Evolutionary conservation across 2,113 vertebrate genomes (phyloP).

Genomic region (Machaerirhynchus nigripectus): DNA sequence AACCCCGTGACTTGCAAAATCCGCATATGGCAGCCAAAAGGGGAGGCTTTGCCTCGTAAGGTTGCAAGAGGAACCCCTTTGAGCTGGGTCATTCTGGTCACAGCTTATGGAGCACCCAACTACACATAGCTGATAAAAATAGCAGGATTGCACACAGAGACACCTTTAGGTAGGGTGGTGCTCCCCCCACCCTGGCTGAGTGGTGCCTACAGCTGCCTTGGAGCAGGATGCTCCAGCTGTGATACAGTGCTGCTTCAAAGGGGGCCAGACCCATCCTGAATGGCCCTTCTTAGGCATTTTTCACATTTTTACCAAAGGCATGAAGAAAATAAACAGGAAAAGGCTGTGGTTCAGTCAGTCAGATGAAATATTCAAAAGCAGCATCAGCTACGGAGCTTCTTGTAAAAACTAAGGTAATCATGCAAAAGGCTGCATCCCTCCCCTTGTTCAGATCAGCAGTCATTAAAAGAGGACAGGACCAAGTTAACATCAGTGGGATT

Average conservation of each 20-base stretch:
- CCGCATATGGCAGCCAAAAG: not conserved
- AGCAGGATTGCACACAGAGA: not conserved
- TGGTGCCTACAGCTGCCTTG: too few relatives aligned
- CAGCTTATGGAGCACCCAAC: not conserved
- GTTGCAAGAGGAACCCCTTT: not conserved
- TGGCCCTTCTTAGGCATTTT: not conserved
- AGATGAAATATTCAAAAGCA: not conserved
- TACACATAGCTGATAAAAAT: fast-evolving
- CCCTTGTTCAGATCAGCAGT: not conserved
- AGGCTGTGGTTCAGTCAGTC: not conserved
- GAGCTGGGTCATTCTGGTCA: not conserved
- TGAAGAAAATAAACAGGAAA: not conserved
- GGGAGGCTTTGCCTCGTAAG: not conserved
- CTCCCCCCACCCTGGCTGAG: fast-evolving
- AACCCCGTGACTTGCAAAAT: not conserved
- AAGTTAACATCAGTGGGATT: fast-evolving
- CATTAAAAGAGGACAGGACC: not conserved
- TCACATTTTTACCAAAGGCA: not conserved
- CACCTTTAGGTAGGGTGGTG: not conserved
- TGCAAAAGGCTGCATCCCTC: not conserved
- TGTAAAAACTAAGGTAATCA: not conserved
- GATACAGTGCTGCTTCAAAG: not conserved
- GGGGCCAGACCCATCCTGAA: not conserved
- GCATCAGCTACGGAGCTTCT: not conserved
- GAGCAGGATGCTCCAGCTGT: not conserved